Evolutionary conservation across 2,113 vertebrate species (phyloP).

Genomic region (Coptodon rendalli): DNA sequence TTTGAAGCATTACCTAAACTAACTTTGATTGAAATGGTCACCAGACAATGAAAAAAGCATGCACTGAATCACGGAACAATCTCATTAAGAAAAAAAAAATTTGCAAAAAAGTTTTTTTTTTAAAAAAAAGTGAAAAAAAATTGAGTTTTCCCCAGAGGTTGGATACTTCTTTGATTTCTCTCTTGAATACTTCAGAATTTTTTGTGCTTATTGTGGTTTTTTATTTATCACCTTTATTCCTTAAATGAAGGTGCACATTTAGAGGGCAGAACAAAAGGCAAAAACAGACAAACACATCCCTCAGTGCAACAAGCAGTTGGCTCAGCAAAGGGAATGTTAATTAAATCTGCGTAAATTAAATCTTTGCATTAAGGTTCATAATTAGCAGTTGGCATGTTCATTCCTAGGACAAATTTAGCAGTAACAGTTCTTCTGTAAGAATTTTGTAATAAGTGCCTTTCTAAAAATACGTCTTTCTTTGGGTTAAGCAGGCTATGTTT

Average conservation of each 20-base stretch:
- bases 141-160: neutral
- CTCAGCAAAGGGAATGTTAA: neutral
- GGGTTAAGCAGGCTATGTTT: neutral
- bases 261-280: neutral
- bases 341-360: neutral
- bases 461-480: neutral
- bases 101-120: neutral
- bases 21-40: neutral
- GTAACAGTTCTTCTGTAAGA: neutral
- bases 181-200: neutral
- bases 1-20: neutral
- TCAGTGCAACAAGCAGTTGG: neutral
- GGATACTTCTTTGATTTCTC: neutral
- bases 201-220: neutral
- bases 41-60: neutral
- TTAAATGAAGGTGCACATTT: neutral
- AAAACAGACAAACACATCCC: neutral
- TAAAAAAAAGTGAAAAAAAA: neutral
- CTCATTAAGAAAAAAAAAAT: neutral
- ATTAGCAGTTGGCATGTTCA: neutral
- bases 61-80: neutral
- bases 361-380: neutral
- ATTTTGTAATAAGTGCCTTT: neutral
- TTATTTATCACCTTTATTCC: neutral
- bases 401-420: neutral